Evolutionary conservation across 1,140 invertebrate species (phyloP), one percentile per base, ranked within the genome.

Genomic region (Lethrus apterus): DNA sequence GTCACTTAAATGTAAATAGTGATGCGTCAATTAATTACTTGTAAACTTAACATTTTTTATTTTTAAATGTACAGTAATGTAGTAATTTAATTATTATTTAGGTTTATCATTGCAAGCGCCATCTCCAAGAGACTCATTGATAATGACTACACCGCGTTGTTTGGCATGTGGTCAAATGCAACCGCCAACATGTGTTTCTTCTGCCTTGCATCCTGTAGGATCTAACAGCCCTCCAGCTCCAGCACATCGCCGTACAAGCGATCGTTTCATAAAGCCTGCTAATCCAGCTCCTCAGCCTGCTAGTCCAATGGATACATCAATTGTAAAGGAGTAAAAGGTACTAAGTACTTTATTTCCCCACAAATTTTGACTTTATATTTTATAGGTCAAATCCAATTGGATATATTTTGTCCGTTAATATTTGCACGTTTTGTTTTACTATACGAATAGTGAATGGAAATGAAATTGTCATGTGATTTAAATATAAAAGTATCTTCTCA

Each of bases 251-350:
- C 77, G 82, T 44, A 72, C 81, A 30, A 80, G 80, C 53, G 84
- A 87, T 57, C 73, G 83, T 58, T 89, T 88, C 58, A 80, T 88
- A 17, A 89, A 86, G 63, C 84, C 84, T 44, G 79, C 78, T 51
- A 76, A 78, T 63, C 81, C 79, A 43, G 72, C 64, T 41, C 70
- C 66, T 36, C 78, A 80, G 60, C 78, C 78, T 38, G 76, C 77
- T 56, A 80, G 77, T 69, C 78, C 78, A 31, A 80, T 80, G 78
- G 78, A 80, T 66, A 80, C 77, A 23, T 77, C 77, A 30, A 47
- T 59, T 13, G 58, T 50, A 29, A 67, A 67, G 48, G 65, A 67
- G 47, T 67, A 58, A 63, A 38, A 41, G n/a, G 3, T 14, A 20
- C 19, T 20, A 26, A n/a, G 44, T 31, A 31, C 9, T 44, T 35